Percentiles rank a stretch among this genome's conserved stretches.
Evolutionary conservation across 2,113 vertebrate genomes (phyloP).

Genomic region (Notarius lentiginosus): DNA sequence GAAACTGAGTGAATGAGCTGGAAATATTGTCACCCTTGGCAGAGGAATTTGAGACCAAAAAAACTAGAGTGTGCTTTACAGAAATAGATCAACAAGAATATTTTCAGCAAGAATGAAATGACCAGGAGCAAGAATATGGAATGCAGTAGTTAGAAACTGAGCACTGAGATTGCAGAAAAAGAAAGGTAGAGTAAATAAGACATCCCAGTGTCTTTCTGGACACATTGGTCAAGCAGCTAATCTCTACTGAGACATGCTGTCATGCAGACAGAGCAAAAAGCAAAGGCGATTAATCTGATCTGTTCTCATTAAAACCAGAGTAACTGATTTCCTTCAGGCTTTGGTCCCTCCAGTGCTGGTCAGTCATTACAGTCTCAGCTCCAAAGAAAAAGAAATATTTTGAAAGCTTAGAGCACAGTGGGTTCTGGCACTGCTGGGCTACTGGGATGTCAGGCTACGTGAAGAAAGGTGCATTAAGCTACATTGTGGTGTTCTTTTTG

Average conservation of each 20-base stretch:
- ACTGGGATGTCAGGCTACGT: constrained; percentile 33
- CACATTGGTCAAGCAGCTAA: constrained; percentile 34
- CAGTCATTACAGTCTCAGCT: constrained; percentile 62
- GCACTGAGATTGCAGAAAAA: constrained; percentile 9
- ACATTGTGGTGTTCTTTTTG: constrained; percentile 30
- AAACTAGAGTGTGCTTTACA: not conserved
- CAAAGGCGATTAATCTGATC: constrained; percentile 60
- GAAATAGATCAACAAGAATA: not conserved
- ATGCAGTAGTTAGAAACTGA: constrained; percentile 2
- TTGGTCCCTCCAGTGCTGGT: constrained; percentile 58
- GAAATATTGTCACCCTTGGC: not conserved
- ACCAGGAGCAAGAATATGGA: not conserved
- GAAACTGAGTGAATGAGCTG: not conserved
- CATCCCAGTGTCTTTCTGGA: constrained; percentile 38
- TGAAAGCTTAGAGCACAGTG: constrained; percentile 66
- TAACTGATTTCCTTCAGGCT: constrained; percentile 62
- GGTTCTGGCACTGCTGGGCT: constrained; percentile 42
- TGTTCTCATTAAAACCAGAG: constrained; percentile 68
- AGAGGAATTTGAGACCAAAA: not conserved
- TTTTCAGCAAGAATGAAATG: not conserved
- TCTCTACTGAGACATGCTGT: constrained; percentile 55
- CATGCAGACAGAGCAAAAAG: constrained; percentile 50
- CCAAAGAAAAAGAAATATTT: constrained; percentile 63
- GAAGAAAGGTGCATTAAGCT: constrained; percentile 46
- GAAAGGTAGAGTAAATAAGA: constrained; percentile 42